Evolutionary conservation across 92 coral and sea anemone genomes (phyloP), one percentile per base, ranked within the genome.

Genomic region (Bergia puertoricense): DNA sequence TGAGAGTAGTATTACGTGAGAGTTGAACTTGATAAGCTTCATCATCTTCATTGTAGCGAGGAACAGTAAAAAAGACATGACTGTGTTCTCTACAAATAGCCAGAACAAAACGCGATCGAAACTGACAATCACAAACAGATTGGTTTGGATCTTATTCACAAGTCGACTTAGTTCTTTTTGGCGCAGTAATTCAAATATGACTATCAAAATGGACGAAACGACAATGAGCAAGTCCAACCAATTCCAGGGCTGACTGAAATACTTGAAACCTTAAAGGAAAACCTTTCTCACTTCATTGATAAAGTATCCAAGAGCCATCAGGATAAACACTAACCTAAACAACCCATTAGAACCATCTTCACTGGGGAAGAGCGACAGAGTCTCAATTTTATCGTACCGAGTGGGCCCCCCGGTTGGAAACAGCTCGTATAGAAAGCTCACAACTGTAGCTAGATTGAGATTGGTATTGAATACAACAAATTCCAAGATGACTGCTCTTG

Each of bases 201-300:
- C 79, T 5, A 89, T 74, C 10, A 80, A 66, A n/a, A 59, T 59
- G 13, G 91, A 84, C 22, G 41, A 75, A 11, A 82, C 6, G n/a
- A 91, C 75, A 73, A 81, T 66, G 7, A 88, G 72, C 16, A 91
- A 68, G 18, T 91, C 80, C 30, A 88, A 77, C 91, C 89, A 86
- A 44, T 91, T 91, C 93, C 93, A 91, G 6, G 81, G n/a, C 16
- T 81, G 77, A 51, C 20, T 62, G 45, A 91, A 91, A 66, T 86
- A 91, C 6, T 67, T 38, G 59, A 88, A 48, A 8, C 90, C 79
- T 3, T 88, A 68, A 22, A 62, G 88, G 50, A 44, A 77, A 15
- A 76, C 30, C 42, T 82, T 79, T 40, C 59, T 65, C 50, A 74
- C 36, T 81, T 71, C 80, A 80, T 71, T 37, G 62, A 86, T 45